Conservation (phyloP, 1,140 invertebrate genomes). For the Leptonema lineaticorne region DNA sequence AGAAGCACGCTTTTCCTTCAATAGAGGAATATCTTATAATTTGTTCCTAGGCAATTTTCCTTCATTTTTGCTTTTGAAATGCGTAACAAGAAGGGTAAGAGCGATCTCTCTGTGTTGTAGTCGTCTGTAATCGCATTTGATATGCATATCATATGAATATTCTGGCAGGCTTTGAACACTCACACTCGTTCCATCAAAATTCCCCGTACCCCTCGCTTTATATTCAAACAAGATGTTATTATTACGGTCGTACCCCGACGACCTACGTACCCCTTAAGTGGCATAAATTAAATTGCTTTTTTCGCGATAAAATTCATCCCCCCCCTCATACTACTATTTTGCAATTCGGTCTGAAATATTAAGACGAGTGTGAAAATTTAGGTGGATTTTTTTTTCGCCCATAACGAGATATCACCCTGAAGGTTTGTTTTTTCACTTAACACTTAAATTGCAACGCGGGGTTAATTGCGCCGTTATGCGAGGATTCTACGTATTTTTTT, state of each 20-base stretch:
- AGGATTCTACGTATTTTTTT: background rate
- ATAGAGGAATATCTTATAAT: no score
- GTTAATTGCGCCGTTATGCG: slow-evolving; percentile 15
- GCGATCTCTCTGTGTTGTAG: no score
- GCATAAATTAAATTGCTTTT: slow-evolving; percentile 43
- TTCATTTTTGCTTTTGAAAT: no score
- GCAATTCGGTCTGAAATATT: slow-evolving; percentile 16
- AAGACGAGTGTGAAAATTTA: slow-evolving; percentile 11
- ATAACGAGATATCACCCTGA: background rate
- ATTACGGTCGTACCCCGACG: slow-evolving; percentile 23
- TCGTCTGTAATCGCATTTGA: slow-evolving; percentile 36
- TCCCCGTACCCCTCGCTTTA: background rate
- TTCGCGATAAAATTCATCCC: slow-evolving; percentile 34
- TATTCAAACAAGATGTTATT: slow-evolving; percentile 40
- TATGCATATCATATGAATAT: slow-evolving; percentile 43
- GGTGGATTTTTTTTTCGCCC: background rate
- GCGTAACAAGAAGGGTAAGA: no score
- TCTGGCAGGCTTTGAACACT: slow-evolving; percentile 25
- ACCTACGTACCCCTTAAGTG: slow-evolving; percentile 36
- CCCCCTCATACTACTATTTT: background rate
- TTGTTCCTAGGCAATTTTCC: no score
- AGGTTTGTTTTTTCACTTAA: slow-evolving; percentile 13
- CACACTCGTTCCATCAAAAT: no score
- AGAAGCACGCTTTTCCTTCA: no score
- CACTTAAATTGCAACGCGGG: slow-evolving; percentile 7